Percentiles rank a stretch among this genome's conserved stretches.
Evolutionary conservation across 2,797 vertebrate species (phyloP).

Genomic region (Sarcophilus harrisii): DNA sequence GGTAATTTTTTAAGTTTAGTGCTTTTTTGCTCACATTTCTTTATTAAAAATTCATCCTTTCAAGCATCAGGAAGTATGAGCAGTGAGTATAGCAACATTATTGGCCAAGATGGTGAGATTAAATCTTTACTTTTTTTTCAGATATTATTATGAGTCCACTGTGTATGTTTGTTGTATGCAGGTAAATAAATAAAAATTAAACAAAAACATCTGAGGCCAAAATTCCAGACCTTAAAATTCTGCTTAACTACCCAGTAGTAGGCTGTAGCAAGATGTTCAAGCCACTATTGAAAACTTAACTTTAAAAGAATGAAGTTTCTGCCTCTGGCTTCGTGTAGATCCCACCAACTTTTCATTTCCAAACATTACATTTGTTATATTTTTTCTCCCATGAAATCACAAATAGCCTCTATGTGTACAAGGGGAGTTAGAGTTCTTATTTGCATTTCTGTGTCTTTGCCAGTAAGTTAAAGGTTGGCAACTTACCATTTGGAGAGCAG

Average conservation of each 20-base stretch:
- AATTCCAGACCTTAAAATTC: neutral
- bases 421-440: conserved; percentile 34
- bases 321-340: neutral
- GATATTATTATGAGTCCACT: neutral
- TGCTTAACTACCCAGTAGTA: conserved; percentile 8
- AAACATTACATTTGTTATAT: conserved; percentile 14
- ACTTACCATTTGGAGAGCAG: conserved; percentile 49
- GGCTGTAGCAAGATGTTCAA: neutral
- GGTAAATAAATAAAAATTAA: too few species aligned
- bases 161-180: neutral
- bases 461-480: conserved; percentile 4
- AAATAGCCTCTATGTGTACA: neutral
- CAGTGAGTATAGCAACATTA: neutral
- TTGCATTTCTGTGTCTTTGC: conserved; percentile 40
- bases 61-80: neutral
- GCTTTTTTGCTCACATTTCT: neutral
- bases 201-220: neutral
- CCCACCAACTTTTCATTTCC: neutral
- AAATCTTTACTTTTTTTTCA: neutral
- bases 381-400: conserved; percentile 28
- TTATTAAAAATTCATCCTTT: neutral
- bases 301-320: neutral
- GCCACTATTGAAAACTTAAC: neutral
- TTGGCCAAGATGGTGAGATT: neutral
- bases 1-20: neutral